Conservation (phyloP, 2,888 invertebrate species). For the Chironomus tentans region DNA sequence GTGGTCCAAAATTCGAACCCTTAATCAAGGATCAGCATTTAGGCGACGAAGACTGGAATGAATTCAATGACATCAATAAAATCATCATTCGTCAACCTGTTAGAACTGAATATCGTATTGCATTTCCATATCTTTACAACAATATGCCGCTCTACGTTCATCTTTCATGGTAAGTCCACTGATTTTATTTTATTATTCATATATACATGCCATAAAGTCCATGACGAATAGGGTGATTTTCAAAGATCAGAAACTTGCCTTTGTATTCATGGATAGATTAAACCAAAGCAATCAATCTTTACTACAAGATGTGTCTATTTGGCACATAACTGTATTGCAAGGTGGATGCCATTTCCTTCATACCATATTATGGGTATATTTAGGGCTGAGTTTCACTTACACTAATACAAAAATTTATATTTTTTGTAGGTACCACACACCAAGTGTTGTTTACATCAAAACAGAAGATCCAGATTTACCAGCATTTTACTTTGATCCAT, state of each 20-base stretch:
- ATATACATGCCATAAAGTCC: not conserved
- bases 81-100: conserved; percentile 98
- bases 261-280: not conserved
- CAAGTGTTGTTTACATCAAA: conserved; percentile 98
- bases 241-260: not conserved
- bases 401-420: conserved; percentile 31
- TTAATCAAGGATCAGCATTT: conserved; percentile 91
- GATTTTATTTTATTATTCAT: not conserved
- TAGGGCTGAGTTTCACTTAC: conserved; percentile 51
- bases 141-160: conserved; percentile 98
- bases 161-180: conserved; percentile 78
- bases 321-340: not conserved
- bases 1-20: conserved; percentile 99
- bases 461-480: conserved; percentile 99
- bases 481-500: conserved; percentile 98
- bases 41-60: conserved; percentile 99
- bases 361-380: not conserved
- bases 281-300: too few species aligned
- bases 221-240: not conserved
- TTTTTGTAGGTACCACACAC: conserved; percentile 87
- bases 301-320: too few species aligned
- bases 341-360: not conserved
- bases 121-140: conserved; percentile 98
- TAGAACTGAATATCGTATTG: conserved; percentile 97
- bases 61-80: conserved; percentile 99